These are phyloP conservation scores for Drosophila tanythrix DNA, from an alignment of 2,888 invertebrate genomes.

Conservation along the genomic window DNA sequence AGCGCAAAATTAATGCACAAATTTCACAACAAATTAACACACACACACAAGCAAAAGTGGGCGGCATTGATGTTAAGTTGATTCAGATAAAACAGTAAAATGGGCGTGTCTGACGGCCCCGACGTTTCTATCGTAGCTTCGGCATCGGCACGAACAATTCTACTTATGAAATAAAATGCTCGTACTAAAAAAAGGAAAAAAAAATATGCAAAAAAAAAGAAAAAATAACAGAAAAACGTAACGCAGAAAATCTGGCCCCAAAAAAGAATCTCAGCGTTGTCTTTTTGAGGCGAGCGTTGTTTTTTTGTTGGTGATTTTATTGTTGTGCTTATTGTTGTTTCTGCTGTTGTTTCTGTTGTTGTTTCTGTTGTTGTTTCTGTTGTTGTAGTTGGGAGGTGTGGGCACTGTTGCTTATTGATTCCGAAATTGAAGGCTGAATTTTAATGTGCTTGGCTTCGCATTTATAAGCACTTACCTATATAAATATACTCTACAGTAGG, in stretches of 20 bases:
- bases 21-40: constrained; percentile 68
- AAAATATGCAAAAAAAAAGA: constrained; percentile 2
- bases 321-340: constrained; percentile 17
- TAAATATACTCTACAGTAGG: constrained; percentile 1
- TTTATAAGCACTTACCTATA: constrained; percentile 36
- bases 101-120: constrained; percentile 42
- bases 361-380: constrained; percentile 16
- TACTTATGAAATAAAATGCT: constrained; percentile 34
- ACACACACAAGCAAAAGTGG: constrained; percentile 30
- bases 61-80: constrained; percentile 29
- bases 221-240: not conserved
- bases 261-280: constrained; percentile 38
- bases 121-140: constrained; percentile 48
- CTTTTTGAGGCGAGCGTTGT: constrained; percentile 40
- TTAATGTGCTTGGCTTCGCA: constrained; percentile 44
- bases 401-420: constrained; percentile 65
- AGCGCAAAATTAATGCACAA: constrained; percentile 61
- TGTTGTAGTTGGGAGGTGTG: constrained; percentile 38
- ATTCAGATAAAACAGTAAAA: constrained; percentile 13
- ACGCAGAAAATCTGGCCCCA: constrained; percentile 34
- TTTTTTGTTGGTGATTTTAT: constrained; percentile 16
- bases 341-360: no score
- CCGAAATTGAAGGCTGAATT: constrained; percentile 64
- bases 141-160: constrained; percentile 39
- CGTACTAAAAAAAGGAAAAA: not conserved